A percentile compares a stretch with the other conserved stretches of the same genome.
These are phyloP conservation scores for Odontocolon sp. DNA, from an alignment of 2,888 invertebrate genomes.

Conservation along the genomic window DNA sequence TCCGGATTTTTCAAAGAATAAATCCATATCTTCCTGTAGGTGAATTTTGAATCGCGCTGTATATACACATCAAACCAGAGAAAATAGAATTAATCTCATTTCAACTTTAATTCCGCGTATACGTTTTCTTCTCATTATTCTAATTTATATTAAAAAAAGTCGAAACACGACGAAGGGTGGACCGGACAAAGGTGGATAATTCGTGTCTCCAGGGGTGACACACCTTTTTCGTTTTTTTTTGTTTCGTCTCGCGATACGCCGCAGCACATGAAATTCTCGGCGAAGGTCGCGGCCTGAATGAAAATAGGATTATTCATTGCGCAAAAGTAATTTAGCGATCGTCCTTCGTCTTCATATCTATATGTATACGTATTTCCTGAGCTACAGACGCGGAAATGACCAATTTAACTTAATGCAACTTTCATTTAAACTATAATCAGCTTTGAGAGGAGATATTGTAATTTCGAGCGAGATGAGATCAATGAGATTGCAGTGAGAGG, in stretches of 20 bases:
- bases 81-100: slow-evolving; percentile 28
- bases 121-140: slow-evolving; percentile 18
- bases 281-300: not conserved
- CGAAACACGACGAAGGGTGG: not conserved
- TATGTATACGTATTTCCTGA: not conserved
- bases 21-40: no score
- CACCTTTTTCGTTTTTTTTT: not conserved
- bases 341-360: not conserved
- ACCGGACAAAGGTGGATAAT: not conserved
- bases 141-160: slow-evolving; percentile 17
- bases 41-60: not conserved
- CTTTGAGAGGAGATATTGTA: slow-evolving; percentile 47
- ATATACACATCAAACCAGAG: not conserved
- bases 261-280: not conserved
- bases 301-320: not conserved
- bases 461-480: slow-evolving; percentile 49
- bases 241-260: not conserved
- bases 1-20: no score
- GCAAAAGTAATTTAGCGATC: not conserved
- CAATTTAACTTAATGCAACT: slow-evolving; percentile 45
- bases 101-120: slow-evolving; percentile 20
- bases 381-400: slow-evolving; percentile 34
- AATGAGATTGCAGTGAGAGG: slow-evolving; percentile 42
- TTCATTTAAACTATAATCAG: slow-evolving; percentile 52
- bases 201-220: not conserved